Evolutionary conservation across 2,113 vertebrate genomes (phyloP).

Genomic region (Hyperoodon ampullatus): DNA sequence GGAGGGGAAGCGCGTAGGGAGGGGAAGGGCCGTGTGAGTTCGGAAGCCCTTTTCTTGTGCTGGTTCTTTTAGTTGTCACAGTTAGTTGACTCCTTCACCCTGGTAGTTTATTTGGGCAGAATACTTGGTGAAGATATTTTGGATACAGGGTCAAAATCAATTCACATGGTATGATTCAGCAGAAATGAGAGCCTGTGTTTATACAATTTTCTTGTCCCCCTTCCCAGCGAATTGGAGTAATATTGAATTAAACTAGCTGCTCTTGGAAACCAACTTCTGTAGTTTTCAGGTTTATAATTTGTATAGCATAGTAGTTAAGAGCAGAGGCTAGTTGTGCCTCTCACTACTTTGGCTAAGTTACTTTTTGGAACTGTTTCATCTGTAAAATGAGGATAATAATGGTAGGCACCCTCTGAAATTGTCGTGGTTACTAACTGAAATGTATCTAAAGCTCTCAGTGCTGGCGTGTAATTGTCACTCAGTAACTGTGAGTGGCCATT

Average conservation of each 20-base stretch:
- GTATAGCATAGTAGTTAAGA: neutral
- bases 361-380: neutral
- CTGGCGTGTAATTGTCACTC: too few relatives aligned
- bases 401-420: neutral
- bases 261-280: neutral
- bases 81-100: neutral
- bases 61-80: neutral
- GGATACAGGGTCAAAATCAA: too few relatives aligned
- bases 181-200: neutral
- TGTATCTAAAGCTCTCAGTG: neutral
- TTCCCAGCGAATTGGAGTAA: neutral
- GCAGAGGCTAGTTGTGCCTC: rapidly evolving
- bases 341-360: neutral
- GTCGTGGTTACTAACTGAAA: neutral
- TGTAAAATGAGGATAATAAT: neutral
- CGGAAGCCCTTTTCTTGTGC: too few relatives aligned
- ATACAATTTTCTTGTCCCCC: rapidly evolving
- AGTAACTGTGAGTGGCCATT: neutral
- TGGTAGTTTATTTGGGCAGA: neutral
- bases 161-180: neutral
- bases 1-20: neutral
- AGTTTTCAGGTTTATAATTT: neutral
- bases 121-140: neutral
- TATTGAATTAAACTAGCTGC: neutral
- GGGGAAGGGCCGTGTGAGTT: neutral